A percentile compares a stretch with the other conserved stretches of the same genome.
phyloP scores from a whole-genome alignment of 92 coral and sea anemone species.

The Anthopleura xanthogrammica region DNA sequence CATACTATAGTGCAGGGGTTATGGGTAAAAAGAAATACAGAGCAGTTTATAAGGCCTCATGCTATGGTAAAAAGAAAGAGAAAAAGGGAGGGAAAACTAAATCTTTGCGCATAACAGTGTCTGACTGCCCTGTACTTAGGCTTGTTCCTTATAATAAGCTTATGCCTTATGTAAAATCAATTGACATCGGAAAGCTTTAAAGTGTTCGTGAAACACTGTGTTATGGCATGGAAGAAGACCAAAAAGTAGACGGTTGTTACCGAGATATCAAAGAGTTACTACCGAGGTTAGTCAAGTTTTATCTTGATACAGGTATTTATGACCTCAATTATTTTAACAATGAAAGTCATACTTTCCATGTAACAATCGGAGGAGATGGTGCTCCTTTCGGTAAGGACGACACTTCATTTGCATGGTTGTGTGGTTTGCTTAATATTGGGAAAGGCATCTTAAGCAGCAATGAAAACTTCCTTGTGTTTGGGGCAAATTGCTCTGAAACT shows the following conservation, averaged over 20 bases:
- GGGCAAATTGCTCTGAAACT: conserved; percentile 57
- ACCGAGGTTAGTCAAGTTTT: conserved; percentile 37
- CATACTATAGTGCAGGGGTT: conserved; percentile 53
- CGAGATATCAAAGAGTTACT: conserved; percentile 39
- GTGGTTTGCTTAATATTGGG: conserved; percentile 48
- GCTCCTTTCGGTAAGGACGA: conserved; percentile 62
- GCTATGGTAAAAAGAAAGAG: not conserved
- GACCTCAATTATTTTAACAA: conserved; percentile 36
- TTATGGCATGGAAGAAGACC: conserved; percentile 34
- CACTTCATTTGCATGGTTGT: conserved; percentile 54
- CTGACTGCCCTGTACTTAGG: conserved; percentile 26
- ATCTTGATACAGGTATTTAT: conserved; percentile 36
- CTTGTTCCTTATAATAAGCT: conserved; percentile 49
- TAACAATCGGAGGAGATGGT: conserved; percentile 52
- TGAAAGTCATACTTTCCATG: conserved; percentile 38
- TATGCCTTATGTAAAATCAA: conserved; percentile 47
- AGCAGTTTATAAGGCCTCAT: conserved; percentile 22
- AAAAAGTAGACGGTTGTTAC: conserved; percentile 44
- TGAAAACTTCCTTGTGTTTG: conserved; percentile 54
- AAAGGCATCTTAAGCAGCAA: conserved; percentile 51
- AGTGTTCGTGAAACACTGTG: conserved; percentile 48
- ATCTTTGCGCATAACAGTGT: conserved; percentile 19
- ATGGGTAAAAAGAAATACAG: conserved; percentile 56
- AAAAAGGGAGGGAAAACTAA: not conserved
- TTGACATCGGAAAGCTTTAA: conserved; percentile 41